Evolutionary conservation across 2,797 vertebrate species (phyloP), one percentile per base, ranked within the genome.

Genomic region (Phoxinus dragarum): DNA sequence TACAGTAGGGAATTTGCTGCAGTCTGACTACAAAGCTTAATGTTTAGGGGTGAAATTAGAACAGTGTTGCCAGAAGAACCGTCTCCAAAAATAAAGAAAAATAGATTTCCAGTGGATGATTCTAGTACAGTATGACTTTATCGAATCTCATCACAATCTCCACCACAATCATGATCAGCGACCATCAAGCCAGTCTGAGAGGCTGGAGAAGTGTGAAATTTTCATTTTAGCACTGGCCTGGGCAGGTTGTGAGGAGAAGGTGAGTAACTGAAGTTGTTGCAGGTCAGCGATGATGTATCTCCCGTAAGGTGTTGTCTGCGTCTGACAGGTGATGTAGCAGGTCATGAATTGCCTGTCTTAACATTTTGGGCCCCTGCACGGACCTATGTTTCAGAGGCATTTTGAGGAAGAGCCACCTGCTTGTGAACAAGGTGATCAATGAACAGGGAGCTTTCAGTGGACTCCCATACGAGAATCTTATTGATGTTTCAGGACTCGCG

Each of bases 401-500:
- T 92, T 90, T 89, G 94, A 94, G 92, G 91, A 84, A 81, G 89
- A 94, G 91, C 94, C 95, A 96, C 95, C 94, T 96, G 93, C 96
- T 96, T 94, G 91, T 96, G 90, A 91, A 95, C 94, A 93, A 90
- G 90, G 89, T 94, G 93, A 97, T 99, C 97, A 98, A 98, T 99
- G 96, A 95, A 94, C 96, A 95, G 95, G 93, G 94, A 95, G 96
- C 95, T 95, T 96, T 93, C 95, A 94, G 94, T 95, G 92, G 91
- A 87, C 95, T 95, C 96, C 96, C 93, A 96, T 97, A 97, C 89
- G 94, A 96, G 94, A 86, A 82, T 31, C 90, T 91, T 98, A 99
- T 99, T 96, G 98, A 98, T 97, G 97, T 97, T 97, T 97, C 93
- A 93, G 91, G 92, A 94, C 96, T 92, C 92, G 94, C 96, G 93